A percentile compares a stretch with the other conserved stretches of the same genome.
These are phyloP conservation scores for Buceros bicornis DNA, from an alignment of 2,797 vertebrate genomes.

Conservation along the genomic window DNA sequence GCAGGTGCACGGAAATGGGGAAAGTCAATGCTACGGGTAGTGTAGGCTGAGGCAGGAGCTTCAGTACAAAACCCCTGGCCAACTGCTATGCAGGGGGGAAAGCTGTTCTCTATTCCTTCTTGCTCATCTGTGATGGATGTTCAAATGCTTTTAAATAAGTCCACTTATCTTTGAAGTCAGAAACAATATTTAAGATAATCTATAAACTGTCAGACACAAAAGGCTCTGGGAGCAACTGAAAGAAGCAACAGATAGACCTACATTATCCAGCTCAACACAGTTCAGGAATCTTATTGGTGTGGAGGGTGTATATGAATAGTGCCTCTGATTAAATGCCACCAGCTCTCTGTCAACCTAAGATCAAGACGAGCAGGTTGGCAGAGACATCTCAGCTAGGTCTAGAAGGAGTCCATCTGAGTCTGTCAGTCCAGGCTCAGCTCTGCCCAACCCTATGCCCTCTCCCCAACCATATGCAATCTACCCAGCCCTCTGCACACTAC, in stretches of 20 bases:
- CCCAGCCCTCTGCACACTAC: background rate
- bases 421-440: background rate
- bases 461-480: background rate
- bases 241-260: background rate
- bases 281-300: background rate
- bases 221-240: background rate
- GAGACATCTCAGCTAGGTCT: background rate
- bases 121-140: background rate
- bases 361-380: background rate
- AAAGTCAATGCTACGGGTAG: background rate
- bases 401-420: background rate
- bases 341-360: background rate
- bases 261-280: background rate
- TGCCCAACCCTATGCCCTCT: background rate
- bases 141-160: background rate
- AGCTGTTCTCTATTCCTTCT: conserved; percentile 8
- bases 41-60: background rate
- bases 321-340: conserved; percentile 15
- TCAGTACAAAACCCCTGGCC: background rate
- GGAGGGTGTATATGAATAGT: background rate
- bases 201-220: background rate
- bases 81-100: background rate
- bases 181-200: conserved; percentile 31
- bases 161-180: conserved; percentile 12
- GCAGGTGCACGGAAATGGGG: background rate